Base-by-base conservation (phyloP, 2,888 invertebrate species). In the Marronus borbonicus region DNA sequence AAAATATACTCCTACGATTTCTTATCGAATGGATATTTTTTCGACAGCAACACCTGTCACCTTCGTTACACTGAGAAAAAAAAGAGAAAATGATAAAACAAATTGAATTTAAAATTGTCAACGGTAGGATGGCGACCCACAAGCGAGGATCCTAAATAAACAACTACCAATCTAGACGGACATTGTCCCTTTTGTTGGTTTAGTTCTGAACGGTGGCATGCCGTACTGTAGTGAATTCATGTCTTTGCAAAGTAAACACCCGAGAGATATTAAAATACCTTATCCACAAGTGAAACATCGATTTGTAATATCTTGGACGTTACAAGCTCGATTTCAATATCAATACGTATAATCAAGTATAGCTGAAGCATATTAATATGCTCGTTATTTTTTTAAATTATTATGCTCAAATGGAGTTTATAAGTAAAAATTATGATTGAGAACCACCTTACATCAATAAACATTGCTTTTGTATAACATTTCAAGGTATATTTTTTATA, bases 71-170 rank as follows among this genome's bases (percentile, higher is more conserved):
- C 31, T 3, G 31, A 24, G 12, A 60, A 62, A 28, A 62, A 62
- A 28, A 24, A 12, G 20, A 12, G 52, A 68, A 44, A 50, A 50
- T 28, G 7, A 39, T 14, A 17, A 44, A 52, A 50, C 68, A 68
- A 68, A 68, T 68, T 50, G 50, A 68, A 68, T 68, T 68, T 68
- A 68, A 68, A 68, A 68, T 39, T 68, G 68, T 68, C 68, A 68
- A 49, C 68, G 50, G 50, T 50, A 50, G 50, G 20, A 50, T 68
- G 68, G 24, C 62, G 28, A 20, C 39, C n/a, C 17, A 66, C 17
- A 68, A 50, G 24, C 62, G 28, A 36, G 24, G 49, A 68, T 68
- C 68, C 68, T 68, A 68, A 68, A 50, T 50, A 68, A 68, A 68
- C 68, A 68, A 50, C 50, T 49, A 68, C 28, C 68, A 68, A 68